These are phyloP conservation scores for Dascyllus trimaculatus DNA, from an alignment of 2,113 vertebrate species.

Conservation along the genomic window DNA sequence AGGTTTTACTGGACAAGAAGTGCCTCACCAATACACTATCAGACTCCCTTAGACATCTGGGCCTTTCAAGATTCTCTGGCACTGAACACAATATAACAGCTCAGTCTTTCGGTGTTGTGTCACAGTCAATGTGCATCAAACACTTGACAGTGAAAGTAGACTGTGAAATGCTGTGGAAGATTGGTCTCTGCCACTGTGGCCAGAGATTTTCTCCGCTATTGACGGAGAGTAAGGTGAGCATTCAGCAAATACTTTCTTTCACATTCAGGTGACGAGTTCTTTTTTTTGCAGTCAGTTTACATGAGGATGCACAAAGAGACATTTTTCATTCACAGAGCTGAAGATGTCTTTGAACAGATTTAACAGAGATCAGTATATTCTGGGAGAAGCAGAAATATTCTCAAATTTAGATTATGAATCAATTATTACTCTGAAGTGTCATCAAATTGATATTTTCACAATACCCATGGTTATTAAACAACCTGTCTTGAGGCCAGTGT, in stretches of 20 bases:
- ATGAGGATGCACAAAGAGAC: background rate
- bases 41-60: conserved; percentile 36
- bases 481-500: too few relatives aligned
- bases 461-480: too few relatives aligned
- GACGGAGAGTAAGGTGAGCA: conserved; percentile 14
- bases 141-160: conserved; percentile 40
- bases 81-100: conserved; percentile 15
- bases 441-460: too few relatives aligned
- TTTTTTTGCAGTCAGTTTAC: background rate
- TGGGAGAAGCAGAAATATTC: background rate
- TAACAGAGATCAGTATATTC: background rate
- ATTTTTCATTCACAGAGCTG: background rate
- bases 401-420: background rate
- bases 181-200: conserved; percentile 6
- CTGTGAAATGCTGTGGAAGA: conserved; percentile 14
- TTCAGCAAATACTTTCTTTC: conserved; percentile 11
- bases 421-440: background rate
- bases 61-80: conserved; percentile 21
- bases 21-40: background rate
- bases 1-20: background rate
- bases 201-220: background rate
- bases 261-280: conserved; percentile 1
- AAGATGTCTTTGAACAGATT: background rate
- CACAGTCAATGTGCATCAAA: conserved; percentile 26
- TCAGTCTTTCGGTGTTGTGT: conserved; percentile 18